Evolutionary conservation across 2,113 vertebrate genomes (phyloP).

Genomic region (Alligator mississippiensis): DNA sequence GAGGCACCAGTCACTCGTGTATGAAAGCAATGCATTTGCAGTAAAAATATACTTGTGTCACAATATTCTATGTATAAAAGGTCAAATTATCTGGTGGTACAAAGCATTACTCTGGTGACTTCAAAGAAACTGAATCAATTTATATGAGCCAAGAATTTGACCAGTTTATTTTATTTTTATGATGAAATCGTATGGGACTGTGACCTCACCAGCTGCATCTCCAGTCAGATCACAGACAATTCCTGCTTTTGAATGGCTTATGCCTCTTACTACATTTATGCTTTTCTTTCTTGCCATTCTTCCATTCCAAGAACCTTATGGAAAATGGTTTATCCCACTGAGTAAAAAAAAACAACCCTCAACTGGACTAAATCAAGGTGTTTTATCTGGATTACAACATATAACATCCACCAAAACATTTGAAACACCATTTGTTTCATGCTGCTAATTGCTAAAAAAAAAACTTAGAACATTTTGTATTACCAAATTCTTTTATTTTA

Average conservation of each 20-base stretch:
- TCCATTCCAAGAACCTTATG: neutral
- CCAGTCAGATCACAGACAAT: neutral
- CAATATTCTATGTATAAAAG: neutral
- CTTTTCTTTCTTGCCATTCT: neutral
- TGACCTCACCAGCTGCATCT: neutral
- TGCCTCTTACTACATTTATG: neutral
- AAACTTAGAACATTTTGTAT: neutral
- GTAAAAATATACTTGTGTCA: neutral
- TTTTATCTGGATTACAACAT: neutral
- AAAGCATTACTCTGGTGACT: neutral
- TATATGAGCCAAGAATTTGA: neutral
- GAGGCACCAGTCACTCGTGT: neutral
- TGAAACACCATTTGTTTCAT: neutral
- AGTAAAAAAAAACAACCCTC: conserved; percentile 2
- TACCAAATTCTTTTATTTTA: neutral
- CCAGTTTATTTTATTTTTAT: neutral
- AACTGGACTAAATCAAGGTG: conserved; percentile 4
- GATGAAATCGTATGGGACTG: rapidly evolving
- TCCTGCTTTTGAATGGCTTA: neutral
- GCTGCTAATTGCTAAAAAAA: neutral
- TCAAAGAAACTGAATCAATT: neutral
- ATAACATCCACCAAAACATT: conserved; percentile 38
- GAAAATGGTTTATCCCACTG: conserved; percentile 3
- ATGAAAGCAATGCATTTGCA: neutral
- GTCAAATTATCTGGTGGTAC: neutral